Conservation (phyloP, 2,888 invertebrate genomes). For the Andricus curvator region DNA sequence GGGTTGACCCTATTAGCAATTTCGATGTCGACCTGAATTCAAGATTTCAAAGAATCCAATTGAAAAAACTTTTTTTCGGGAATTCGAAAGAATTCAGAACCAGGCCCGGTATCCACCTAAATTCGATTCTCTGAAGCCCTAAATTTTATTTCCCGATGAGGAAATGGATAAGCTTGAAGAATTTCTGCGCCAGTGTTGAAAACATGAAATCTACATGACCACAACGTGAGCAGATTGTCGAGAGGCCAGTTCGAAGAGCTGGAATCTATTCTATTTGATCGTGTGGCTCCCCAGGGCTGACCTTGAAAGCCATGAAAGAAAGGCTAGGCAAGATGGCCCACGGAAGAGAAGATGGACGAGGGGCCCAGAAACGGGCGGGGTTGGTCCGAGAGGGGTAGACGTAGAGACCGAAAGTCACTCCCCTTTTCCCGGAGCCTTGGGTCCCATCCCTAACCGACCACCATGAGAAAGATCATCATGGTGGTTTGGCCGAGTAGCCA, state of each 20-base stretch:
- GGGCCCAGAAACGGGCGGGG: constrained; percentile 60
- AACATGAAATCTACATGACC: not conserved
- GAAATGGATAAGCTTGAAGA: not conserved
- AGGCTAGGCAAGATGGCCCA: constrained; percentile 56
- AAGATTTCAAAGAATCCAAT: no score
- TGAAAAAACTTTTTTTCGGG: no score
- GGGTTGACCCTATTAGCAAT: no score
- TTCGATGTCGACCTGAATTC: no score
- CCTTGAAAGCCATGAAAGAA: constrained; percentile 65
- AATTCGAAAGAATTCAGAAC: no score
- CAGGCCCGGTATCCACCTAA: no score
- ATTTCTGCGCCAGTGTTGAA: not conserved
- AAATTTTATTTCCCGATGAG: no score
- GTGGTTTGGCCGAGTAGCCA: constrained; percentile 60
- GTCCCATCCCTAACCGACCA: constrained; percentile 62
- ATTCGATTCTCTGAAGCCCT: no score
- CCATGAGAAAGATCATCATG: constrained; percentile 64
- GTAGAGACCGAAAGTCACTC: constrained; percentile 69
- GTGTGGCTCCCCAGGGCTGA: constrained; percentile 55
- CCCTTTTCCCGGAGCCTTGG: constrained; percentile 64
- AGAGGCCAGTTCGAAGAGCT: constrained; percentile 3
- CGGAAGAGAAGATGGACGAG: constrained; percentile 49
- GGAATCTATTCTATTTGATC: constrained; percentile 9
- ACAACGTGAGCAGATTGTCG: constrained; percentile 4
- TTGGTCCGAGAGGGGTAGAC: constrained; percentile 57